Evolutionary conservation across 2,888 invertebrate species (phyloP), one percentile per base, ranked within the genome.

Genomic region (Chrysina gloriosa): DNA sequence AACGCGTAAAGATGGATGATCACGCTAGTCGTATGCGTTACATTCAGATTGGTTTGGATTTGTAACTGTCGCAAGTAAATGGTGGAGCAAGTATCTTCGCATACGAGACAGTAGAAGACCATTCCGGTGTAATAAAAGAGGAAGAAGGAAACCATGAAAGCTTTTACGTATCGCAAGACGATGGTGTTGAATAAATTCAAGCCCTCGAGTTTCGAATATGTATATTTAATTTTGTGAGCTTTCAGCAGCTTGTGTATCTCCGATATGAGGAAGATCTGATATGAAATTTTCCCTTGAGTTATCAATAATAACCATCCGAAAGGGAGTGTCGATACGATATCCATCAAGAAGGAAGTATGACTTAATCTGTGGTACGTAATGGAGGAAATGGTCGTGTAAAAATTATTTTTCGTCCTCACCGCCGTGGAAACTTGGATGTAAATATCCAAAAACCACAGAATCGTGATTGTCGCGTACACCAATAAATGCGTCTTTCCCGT

Each of bases 371-470:
- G 29, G 9, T 42, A 69, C 54, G 63, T 63, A 19, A 71, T 73
- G 6, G 67, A 66, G 4, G 65, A 45, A 16, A 75, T 69, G 2
- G 65, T 52, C 11, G 65, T 68, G 4, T 73, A 31, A 11, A 69
- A 68, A 23, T 47, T 23, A 23, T 72, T 56, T 31, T 69, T 70
- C 2, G 71, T 71, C 56, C 71, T 73, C 7, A 76, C 69, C 1
- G 75, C 75, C 0, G 77, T 77, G 1, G 72, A 74, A 19, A 69
- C 19, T 63, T 71, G 70, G 9, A 77, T 68, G 47, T 74, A 77
- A 23, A 76, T 66, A 64, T 77, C 77, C 3, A 71, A 25, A 9
- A 34, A 19, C 65, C 69, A 76, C 16, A 73, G 23, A 4, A 72
- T 16, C 0, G 69, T 70, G 2, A 74, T 54, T 5, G 23, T 23